These are phyloP conservation scores for Aplocera efformata DNA, from an alignment of 2,888 invertebrate genomes.

Conservation along the genomic window DNA sequence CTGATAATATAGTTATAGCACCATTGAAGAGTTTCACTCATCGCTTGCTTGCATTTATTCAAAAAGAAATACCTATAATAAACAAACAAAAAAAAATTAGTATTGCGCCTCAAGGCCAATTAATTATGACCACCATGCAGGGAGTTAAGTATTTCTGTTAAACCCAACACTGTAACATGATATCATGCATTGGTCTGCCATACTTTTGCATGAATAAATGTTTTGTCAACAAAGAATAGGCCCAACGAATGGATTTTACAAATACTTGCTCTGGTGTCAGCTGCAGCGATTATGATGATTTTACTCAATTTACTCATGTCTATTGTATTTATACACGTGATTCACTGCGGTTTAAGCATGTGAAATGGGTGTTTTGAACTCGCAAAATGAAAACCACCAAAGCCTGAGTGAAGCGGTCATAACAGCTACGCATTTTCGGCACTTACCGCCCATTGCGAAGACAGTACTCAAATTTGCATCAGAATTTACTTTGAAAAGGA, in stretches of 20 bases:
- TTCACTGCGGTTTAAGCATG: conserved; percentile 1
- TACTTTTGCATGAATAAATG: conserved; percentile 1
- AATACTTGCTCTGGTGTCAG: no score
- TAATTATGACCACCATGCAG: neutral
- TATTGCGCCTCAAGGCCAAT: conserved; percentile 3
- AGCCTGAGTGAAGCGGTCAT: conserved; percentile 32
- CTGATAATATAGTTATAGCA: conserved; percentile 46
- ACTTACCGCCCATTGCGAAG: conserved; percentile 68
- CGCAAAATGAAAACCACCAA: conserved; percentile 2
- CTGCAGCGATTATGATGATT: no score
- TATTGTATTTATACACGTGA: conserved; percentile 1
- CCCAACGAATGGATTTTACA: neutral
- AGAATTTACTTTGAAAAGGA: conserved; percentile 35
- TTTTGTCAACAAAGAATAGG: neutral
- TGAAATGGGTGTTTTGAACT: conserved; percentile 5
- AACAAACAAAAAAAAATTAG: conserved; percentile 30
- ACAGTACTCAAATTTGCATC: conserved; percentile 52
- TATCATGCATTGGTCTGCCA: neutral
- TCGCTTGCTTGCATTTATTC: conserved; percentile 41
- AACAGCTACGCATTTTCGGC: conserved; percentile 28
- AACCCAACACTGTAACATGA: no score
- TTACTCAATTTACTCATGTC: neutral
- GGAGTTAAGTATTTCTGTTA: neutral
- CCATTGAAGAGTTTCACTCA: conserved; percentile 52
- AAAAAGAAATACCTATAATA: conserved; percentile 42